A percentile compares a stretch with the other conserved stretches of the same genome.
Conservation (phyloP, 2,888 invertebrate species). For the Scrobipalpa atriplicella region DNA sequence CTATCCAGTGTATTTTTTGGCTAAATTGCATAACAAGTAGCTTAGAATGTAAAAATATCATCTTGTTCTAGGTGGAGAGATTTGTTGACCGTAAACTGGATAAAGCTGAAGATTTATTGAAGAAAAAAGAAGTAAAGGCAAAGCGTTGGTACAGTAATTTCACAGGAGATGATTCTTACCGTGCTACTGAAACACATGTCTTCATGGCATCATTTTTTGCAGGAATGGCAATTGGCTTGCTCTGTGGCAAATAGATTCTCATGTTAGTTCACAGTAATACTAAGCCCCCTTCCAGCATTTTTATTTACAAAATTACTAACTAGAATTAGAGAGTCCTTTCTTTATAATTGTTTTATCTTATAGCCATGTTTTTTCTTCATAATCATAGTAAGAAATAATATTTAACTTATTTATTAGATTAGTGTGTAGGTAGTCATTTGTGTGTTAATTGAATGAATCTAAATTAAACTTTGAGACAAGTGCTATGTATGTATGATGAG, state of each 20-base stretch:
- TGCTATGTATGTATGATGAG: neutral
- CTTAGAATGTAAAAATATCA: neutral
- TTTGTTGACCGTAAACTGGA: conserved; percentile 92
- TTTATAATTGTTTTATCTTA: conserved; percentile 10
- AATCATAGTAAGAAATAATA: conserved; percentile 12
- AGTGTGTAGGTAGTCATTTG: conserved; percentile 10
- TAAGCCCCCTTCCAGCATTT: conserved; percentile 15
- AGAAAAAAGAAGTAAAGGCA: conserved; percentile 87
- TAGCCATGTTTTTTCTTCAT: neutral
- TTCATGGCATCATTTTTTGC: conserved; percentile 91
- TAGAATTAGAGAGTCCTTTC: conserved; percentile 23
- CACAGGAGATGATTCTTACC: conserved; percentile 85
- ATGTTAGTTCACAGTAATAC: conserved; percentile 1
- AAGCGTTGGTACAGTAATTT: conserved; percentile 90
- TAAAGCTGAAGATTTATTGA: conserved; percentile 89
- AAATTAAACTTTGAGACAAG: neutral
- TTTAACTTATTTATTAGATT: conserved; percentile 12
- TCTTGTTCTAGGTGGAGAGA: conserved; percentile 87
- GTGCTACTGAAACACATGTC: conserved; percentile 89
- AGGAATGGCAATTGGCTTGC: conserved; percentile 88
- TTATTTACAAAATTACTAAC: neutral
- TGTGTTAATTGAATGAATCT: conserved; percentile 6
- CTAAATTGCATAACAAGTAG: neutral
- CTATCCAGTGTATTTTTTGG: neutral
- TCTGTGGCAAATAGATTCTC: conserved; percentile 69